Evolutionary conservation across 2,888 invertebrate genomes (phyloP).

Genomic region (Amphipyra berbera): DNA sequence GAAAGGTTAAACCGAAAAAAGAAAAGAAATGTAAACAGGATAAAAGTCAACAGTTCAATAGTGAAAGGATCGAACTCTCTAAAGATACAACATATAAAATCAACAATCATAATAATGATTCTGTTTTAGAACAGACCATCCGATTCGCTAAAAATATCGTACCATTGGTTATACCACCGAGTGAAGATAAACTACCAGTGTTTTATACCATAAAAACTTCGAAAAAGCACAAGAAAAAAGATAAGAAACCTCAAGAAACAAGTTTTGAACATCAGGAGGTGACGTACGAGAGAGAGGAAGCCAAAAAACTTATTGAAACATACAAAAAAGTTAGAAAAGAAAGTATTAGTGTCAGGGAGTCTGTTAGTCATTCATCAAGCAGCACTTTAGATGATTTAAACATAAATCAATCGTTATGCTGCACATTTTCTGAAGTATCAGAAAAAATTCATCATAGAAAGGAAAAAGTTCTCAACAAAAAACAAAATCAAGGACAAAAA

Average conservation of each 20-base stretch:
- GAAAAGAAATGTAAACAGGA: conserved; percentile 59
- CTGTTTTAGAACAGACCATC: conserved; percentile 78
- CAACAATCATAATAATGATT: conserved; percentile 61
- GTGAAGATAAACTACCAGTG: conserved; percentile 66
- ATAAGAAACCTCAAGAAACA: conserved; percentile 53
- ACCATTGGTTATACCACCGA: conserved; percentile 78
- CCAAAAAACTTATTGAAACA: conserved; percentile 66
- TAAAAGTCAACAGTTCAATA: conserved; percentile 69
- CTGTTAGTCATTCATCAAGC: conserved; percentile 71
- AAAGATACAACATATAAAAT: conserved; percentile 55
- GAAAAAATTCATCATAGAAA: conserved; percentile 71
- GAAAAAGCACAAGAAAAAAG: conserved; percentile 67
- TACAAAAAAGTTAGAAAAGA: conserved; percentile 67
- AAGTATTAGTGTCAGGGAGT: conserved; percentile 68
- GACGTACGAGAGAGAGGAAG: conserved; percentile 63
- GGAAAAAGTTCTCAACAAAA: conserved; percentile 59
- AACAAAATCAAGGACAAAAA: conserved; percentile 56
- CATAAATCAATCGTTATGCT: conserved; percentile 77
- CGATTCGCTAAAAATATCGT: conserved; percentile 78
- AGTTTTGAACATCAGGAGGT: conserved; percentile 47
- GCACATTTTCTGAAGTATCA: conserved; percentile 77
- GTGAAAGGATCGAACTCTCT: conserved; percentile 45
- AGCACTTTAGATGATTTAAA: conserved; percentile 80
- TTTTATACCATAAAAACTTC: conserved; percentile 78
- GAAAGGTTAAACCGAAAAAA: conserved; percentile 49